Evolutionary conservation across 2,113 vertebrate species (phyloP).

Genomic region (Progne subis): DNA sequence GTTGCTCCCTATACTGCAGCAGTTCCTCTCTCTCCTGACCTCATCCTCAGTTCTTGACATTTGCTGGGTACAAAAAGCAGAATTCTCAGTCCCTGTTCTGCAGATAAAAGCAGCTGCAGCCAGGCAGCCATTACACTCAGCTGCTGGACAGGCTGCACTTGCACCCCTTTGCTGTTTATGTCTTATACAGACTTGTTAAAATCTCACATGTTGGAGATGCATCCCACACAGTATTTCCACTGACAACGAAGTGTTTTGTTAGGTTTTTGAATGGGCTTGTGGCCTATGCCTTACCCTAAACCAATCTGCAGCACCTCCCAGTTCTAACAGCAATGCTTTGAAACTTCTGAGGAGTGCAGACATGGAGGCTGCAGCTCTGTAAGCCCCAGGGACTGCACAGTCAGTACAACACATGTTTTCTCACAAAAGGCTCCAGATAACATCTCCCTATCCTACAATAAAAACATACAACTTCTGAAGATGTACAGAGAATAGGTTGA

Average conservation of each 20-base stretch:
- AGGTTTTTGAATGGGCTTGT: background rate
- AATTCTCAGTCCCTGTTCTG: background rate
- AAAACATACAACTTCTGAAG: slow-evolving; percentile 11
- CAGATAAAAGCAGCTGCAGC: background rate
- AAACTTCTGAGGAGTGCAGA: background rate
- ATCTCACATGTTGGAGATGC: background rate
- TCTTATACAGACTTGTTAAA: background rate
- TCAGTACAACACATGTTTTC: background rate
- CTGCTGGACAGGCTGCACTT: background rate
- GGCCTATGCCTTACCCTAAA: background rate
- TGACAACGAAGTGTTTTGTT: background rate
- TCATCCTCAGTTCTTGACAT: background rate
- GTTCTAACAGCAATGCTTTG: background rate
- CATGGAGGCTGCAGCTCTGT: background rate
- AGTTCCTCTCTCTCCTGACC: background rate
- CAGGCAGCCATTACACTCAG: background rate
- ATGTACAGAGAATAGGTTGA: background rate
- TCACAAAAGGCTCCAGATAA: slow-evolving; percentile 34
- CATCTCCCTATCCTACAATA: background rate
- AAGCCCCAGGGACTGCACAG: background rate
- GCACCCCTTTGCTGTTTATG: background rate
- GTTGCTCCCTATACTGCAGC: background rate
- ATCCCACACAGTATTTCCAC: background rate
- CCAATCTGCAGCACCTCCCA: background rate
- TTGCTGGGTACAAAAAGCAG: background rate